Conservation (phyloP, 2,888 invertebrate genomes). For the Argynnis bischoffii region DNA sequence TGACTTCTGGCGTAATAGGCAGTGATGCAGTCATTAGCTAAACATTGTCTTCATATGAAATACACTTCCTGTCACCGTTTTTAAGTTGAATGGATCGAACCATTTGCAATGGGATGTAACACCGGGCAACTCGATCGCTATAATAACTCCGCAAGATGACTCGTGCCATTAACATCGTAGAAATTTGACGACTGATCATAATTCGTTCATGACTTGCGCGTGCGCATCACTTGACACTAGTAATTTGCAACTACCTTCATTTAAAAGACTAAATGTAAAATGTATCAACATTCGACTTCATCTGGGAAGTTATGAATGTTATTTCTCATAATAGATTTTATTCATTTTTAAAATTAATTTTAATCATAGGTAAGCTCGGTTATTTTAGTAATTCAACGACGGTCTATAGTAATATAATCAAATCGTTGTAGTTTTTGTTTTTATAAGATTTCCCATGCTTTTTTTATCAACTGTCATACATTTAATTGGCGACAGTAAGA, state of each 20-base stretch:
- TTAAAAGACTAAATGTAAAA: background rate
- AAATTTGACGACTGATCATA: conserved; percentile 48
- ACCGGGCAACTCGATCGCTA: conserved; percentile 33
- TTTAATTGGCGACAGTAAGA: background rate
- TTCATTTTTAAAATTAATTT: background rate
- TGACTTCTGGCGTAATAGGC: no score
- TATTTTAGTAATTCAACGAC: background rate
- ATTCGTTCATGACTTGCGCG: conserved; percentile 48
- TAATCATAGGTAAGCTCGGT: background rate
- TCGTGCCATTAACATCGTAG: conserved; percentile 47
- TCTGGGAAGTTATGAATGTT: background rate
- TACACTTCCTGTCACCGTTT: conserved; percentile 7
- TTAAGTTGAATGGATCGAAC: conserved; percentile 5
- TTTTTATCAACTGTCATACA: no score
- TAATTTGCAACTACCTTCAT: conserved; percentile 60
- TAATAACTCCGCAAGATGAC: conserved; percentile 45
- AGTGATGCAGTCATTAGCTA: background rate
- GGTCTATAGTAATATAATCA: no score
- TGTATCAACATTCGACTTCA: background rate
- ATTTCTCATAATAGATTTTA: background rate
- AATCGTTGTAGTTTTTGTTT: no score
- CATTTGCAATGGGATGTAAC: conserved; percentile 45
- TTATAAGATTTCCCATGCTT: no score
- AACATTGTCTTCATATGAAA: conserved; percentile 15
- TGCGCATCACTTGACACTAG: conserved; percentile 54